Percentiles rank a stretch among this genome's conserved stretches.
Evolutionary conservation across 2,797 vertebrate species (phyloP).

Genomic region (Sarcophilus harrisii): DNA sequence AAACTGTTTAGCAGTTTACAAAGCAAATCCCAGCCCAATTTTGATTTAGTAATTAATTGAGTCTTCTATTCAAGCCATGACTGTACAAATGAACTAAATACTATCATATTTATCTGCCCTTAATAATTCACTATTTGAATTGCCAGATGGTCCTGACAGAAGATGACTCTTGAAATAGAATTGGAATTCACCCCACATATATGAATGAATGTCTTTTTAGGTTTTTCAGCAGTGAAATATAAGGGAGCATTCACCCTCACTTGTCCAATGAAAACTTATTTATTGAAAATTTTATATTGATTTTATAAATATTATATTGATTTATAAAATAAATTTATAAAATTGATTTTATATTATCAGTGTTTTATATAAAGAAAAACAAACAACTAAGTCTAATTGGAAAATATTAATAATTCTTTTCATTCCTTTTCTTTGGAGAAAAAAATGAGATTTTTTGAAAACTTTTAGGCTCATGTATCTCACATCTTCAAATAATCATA

Average conservation of each 20-base stretch:
- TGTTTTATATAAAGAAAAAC: neutral
- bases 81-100: slow-evolving; percentile 49
- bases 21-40: slow-evolving; percentile 77
- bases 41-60: slow-evolving; percentile 78
- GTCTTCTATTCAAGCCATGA: slow-evolving; percentile 58
- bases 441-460: neutral
- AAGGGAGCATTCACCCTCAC: accelerated
- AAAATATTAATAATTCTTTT: slow-evolving; percentile 16
- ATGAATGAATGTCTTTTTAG: neutral
- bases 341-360: neutral
- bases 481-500: neutral
- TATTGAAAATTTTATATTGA: neutral
- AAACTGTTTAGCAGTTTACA: slow-evolving; percentile 77
- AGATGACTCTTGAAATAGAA: slow-evolving; percentile 65
- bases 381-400: neutral
- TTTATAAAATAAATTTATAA: too few species aligned
- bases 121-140: slow-evolving; percentile 62
- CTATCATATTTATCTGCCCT: slow-evolving; percentile 55
- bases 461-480: neutral
- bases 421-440: neutral
- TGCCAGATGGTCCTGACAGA: slow-evolving; percentile 64
- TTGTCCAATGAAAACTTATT: neutral
- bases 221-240: neutral
- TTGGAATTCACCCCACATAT: neutral
- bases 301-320: neutral